Base-by-base conservation (phyloP, 2,797 vertebrate species). In the Astyanax mexicanus region DNA sequence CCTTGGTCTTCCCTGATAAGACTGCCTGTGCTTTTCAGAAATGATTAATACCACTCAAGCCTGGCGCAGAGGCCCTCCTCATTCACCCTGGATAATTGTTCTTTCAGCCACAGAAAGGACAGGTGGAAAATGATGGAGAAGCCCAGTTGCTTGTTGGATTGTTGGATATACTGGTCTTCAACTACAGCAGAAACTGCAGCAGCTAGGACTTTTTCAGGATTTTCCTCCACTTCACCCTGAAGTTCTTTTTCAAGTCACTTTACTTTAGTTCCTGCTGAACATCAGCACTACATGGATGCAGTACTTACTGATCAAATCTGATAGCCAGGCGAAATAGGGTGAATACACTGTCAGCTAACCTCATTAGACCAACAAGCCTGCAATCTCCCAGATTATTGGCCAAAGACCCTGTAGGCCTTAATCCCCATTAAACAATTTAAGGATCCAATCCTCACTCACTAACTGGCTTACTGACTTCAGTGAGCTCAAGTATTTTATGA, bases 331-430 rank as follows among this genome's bases (percentile, higher is more conserved):
- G 73, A 21, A 61, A 60, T 32, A 35, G 21, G 27, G 32, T 37
- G 32, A 60, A 71, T 66, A 25, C 23, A 83, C 83, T 80, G 10
- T 25, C 23, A 75, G 83, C 61, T 72, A 38, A 62, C 86, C 88
- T 79, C 81, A 89, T 91, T 89, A 91, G 84, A 81, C 32, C 84
- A 90, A 88, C 88, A 88, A 87, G 80, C 82, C 83, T 89, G 77
- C 88, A 89, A 87, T 90, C 85, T 89, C 75, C 72, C 81, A 89
- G 88, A 90, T 90, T 89, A 86, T 84, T 67, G 86, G 83, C 85
- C 77, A 40, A 74, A 88, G 88, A 92, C 86, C 88, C 88, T 75
- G 79, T 78, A 82, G 85, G 37, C 38, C 82, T 83, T 89, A 88
- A 90, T 86, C 88, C 87, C 75, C 84, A 83, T 86, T 89, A 86